Conservation (phyloP, 2,888 invertebrate species). For the Harpagoxenus sublaevis region DNA sequence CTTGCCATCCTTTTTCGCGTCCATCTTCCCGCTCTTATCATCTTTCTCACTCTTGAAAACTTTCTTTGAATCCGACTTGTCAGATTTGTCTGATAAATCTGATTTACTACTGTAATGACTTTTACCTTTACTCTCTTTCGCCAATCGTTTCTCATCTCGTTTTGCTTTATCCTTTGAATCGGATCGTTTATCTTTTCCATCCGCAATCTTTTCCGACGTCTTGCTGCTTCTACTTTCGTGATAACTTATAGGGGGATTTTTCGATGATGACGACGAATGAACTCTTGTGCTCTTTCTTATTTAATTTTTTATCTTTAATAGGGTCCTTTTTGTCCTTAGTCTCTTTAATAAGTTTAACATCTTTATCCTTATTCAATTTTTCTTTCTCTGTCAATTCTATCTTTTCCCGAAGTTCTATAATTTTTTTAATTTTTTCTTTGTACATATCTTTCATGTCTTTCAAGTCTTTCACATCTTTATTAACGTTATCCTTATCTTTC, state of each 20-base stretch:
- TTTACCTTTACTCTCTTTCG: conserved; percentile 73
- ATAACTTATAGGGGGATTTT: conserved; percentile 76
- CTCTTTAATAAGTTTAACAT: conserved; percentile 79
- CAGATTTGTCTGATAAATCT: conserved; percentile 65
- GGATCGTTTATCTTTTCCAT: conserved; percentile 78
- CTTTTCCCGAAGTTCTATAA: conserved; percentile 84
- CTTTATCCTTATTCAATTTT: conserved; percentile 81
- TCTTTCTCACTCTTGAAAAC: conserved; percentile 69
- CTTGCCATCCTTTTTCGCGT: conserved; percentile 78
- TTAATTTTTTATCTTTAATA: conserved; percentile 79
- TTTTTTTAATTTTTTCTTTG: conserved; percentile 85
- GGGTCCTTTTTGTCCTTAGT: conserved; percentile 80
- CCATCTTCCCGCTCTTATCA: conserved; percentile 70
- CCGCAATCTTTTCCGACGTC: conserved; percentile 71
- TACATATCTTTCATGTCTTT: conserved; percentile 85
- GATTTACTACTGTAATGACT: conserved; percentile 60
- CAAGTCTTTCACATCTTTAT: conserved; percentile 81
- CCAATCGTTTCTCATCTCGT: conserved; percentile 75
- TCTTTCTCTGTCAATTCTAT: conserved; percentile 85
- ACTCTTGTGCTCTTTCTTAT: conserved; percentile 79
- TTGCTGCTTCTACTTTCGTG: conserved; percentile 79
- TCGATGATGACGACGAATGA: conserved; percentile 72
- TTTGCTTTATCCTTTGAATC: conserved; percentile 79
- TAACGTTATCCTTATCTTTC: conserved; percentile 80
- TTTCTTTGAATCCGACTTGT: conserved; percentile 66